Evolutionary conservation across 2,113 vertebrate species (phyloP).

Genomic region (Poecile atricapillus): DNA sequence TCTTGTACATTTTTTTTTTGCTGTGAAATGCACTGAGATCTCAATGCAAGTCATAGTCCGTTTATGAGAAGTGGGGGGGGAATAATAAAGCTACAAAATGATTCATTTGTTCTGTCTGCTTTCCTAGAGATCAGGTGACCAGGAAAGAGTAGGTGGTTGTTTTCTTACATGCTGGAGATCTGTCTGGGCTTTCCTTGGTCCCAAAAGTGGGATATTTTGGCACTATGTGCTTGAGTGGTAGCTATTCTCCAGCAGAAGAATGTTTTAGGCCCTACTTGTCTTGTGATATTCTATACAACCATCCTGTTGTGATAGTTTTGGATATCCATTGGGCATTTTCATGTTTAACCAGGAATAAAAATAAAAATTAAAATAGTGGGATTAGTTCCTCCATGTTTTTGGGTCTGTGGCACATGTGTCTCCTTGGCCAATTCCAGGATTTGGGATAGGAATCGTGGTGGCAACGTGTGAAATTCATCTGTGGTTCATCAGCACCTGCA

Average conservation of each 20-base stretch:
- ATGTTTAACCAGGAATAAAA: constrained; percentile 39
- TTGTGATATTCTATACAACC: neutral
- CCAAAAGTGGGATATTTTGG: neutral
- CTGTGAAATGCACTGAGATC: constrained; percentile 90
- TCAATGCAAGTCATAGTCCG: constrained; percentile 71
- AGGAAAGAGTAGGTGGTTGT: neutral
- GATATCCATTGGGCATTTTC: neutral
- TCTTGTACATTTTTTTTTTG: constrained; percentile 66
- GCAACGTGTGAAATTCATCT: neutral
- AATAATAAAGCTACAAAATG: constrained; percentile 75
- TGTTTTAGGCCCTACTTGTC: neutral
- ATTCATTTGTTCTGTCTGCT: constrained; percentile 57
- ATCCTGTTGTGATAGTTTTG: neutral
- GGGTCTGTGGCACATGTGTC: neutral
- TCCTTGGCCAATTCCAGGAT: neutral
- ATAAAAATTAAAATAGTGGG: neutral
- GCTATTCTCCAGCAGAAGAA: neutral
- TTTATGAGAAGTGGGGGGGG: constrained; percentile 76
- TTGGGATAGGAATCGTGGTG: neutral
- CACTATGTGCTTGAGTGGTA: neutral
- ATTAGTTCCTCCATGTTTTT: neutral
- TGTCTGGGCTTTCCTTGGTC: neutral
- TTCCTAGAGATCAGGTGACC: constrained; percentile 30
- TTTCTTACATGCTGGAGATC: neutral
- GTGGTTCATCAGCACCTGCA: neutral